A percentile compares a stretch with the other conserved stretches of the same genome.
Evolutionary conservation across 1,140 invertebrate genomes (phyloP).

Genomic region (Drosophila orena): DNA sequence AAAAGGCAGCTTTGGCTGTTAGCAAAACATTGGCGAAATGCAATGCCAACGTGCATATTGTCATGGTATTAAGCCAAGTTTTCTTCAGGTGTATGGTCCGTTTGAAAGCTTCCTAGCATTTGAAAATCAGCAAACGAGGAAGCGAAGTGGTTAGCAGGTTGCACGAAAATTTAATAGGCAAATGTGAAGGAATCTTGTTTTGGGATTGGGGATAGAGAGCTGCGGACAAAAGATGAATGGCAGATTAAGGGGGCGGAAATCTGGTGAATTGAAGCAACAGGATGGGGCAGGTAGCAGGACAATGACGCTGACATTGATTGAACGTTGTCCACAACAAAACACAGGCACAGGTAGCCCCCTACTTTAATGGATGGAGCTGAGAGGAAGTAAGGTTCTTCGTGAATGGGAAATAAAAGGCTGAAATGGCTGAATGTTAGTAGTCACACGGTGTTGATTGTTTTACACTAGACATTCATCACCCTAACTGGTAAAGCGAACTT

Average conservation of each 20-base stretch:
- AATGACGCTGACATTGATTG: conserved; percentile 75
- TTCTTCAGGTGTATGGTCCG: not conserved
- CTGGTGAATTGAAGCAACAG: conserved; percentile 39
- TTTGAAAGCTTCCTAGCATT: not conserved
- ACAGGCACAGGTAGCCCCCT: conserved; percentile 2
- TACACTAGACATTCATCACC: conserved; percentile 43
- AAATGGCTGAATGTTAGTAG: conserved; percentile 60
- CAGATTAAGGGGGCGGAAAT: conserved; percentile 20
- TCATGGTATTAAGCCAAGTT: not conserved
- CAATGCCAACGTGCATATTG: not conserved
- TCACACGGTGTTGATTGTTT: conserved; percentile 69
- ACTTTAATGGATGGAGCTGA: conserved; percentile 1
- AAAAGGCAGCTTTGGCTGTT: not conserved
- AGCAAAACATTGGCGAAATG: not conserved
- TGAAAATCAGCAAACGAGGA: conserved; percentile 11
- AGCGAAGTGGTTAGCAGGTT: conserved; percentile 11
- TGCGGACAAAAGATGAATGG: conserved; percentile 5
- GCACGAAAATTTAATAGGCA: conserved; percentile 66
- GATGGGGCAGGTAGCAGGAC: conserved; percentile 53
- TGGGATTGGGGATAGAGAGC: not conserved
- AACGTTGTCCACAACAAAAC: conserved; percentile 71
- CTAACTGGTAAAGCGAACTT: not conserved
- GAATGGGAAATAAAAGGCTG: conserved; percentile 36
- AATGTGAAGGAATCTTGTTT: conserved; percentile 41
- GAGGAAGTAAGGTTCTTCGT: not conserved